Evolutionary conservation across 2,113 vertebrate species (phyloP), one percentile per base, ranked within the genome.

Genomic region (Pseudorasbora parva): DNA sequence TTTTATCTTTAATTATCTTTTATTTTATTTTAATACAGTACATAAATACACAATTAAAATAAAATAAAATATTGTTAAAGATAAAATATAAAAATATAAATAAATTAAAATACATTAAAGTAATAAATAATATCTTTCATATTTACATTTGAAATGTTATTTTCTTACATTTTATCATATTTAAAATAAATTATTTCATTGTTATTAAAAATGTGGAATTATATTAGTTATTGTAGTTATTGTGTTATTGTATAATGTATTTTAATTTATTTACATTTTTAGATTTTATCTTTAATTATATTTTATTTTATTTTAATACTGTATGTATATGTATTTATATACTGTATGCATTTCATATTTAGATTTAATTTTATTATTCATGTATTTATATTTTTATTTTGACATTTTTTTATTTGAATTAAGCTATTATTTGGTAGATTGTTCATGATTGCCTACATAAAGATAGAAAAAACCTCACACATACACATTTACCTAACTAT

Each of bases 371-470:
- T 21, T 57, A 57, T 57, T 9, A 21, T 68, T 37, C 37, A 37
- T 66, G 1, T 9, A 33, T 33, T 19, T 33, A 33, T 33, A 17
- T 1, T 33, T 64, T 17, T 33, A 0, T 33, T 33, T 33, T 33
- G 1, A 66, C 2, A 30, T 33, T 8, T 33, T 33, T 33, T 15
- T 15, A 66, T 33, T 33, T 19, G 1, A 17, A 33, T 64, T 33
- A 66, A 66, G 62, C 3, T 66, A 19, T 66, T 60, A 60, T 66
- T 66, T 66, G 17, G 14, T 64, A 64, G 60, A 64, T 17, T 64
- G 8, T 64, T 60, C 12, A 14, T 60, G 23, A 25, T 60, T 12
- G 14, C 1, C 27, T 64, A 30, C 6, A 64, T 19, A 30, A 8
- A 30, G 2, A 30, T 17, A 0, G 60, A 15, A 9, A 33, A 49